Conservation (phyloP, 35 echinoderm and acorn worm genomes). For the Heliocidaris erythrogramma region DNA sequence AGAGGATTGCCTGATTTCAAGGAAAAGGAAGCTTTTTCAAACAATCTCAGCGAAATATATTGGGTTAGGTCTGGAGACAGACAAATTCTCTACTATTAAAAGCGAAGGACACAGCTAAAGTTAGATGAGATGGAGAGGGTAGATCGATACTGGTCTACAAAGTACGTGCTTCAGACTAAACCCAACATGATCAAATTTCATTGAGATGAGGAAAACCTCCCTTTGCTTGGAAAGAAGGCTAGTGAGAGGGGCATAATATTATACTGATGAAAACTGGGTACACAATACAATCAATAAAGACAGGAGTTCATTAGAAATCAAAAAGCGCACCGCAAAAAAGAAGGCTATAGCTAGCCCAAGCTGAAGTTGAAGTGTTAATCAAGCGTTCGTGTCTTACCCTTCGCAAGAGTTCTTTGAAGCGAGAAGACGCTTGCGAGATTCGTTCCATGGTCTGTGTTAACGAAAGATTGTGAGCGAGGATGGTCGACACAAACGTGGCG, state of each 20-base stretch:
- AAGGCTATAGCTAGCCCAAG: background rate
- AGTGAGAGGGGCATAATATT: background rate
- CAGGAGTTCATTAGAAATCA: background rate
- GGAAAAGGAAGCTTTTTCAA: background rate
- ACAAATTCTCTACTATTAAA: too few species aligned
- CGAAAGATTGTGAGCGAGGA: constrained; percentile 3
- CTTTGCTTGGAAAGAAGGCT: background rate
- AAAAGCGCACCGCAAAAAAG: constrained; percentile 9
- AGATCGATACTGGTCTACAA: background rate
- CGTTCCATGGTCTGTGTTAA: constrained; percentile 75
- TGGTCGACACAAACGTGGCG: background rate
- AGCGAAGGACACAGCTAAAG: too few species aligned
- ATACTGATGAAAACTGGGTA: background rate
- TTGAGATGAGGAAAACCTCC: background rate
- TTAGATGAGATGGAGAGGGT: background rate
- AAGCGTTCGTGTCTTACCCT: constrained; percentile 62
- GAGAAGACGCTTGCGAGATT: constrained; percentile 50
- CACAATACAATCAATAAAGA: background rate
- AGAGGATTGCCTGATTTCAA: background rate
- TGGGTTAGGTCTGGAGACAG: background rate
- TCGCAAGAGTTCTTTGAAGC: constrained; percentile 61
- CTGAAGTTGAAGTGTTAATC: constrained; percentile 1
- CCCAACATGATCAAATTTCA: background rate
- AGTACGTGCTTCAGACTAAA: background rate
- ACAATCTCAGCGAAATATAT: background rate